Evolutionary conservation across 2,113 vertebrate genomes (phyloP), one percentile per base, ranked within the genome.

Genomic region (Peromyscus leucopus): DNA sequence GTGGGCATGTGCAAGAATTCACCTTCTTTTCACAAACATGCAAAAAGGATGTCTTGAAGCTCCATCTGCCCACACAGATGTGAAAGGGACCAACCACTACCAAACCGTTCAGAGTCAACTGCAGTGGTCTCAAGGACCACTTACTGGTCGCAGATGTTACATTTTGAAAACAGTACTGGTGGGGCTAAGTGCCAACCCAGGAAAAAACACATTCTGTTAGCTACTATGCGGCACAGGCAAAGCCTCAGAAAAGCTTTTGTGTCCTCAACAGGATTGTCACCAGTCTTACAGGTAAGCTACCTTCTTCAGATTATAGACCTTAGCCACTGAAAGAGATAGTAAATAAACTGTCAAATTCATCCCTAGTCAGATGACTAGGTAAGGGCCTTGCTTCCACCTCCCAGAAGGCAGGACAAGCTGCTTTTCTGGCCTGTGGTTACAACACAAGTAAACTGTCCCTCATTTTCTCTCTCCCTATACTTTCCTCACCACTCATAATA

Each of bases 401-500:
- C 39, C 48, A 39, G 3, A 28, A 86, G 8, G 15, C 84, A 71
- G 51, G 16, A 57, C 19, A 65, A 26, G 71, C 33, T 69, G 36
- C 28, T 57, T 75, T 80, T 22, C 55, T 28, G 80, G 75, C 36
- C 15, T 42, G 33, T 17, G 61, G 88, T 42, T 21, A 7, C 22
- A 42, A 55, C 19, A 31, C 65, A 39, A 85, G 1, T 0, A 6
- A 61, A 86, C 79, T 78, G 67, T 16, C 63, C 42, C 48, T 84
- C 67, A 61, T 26, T 69, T 71, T 42, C 74, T 51, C 46, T 69
- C 61, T 86, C 9, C 79, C 48, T 33, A 69, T 7, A 79, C 51
- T 86, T 95, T 86, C 67, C 65, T 90, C 83, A 90, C 17, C 12
- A 46, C 84, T 90, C 86, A 71, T 19, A 59, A n/a, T 36, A 69